phyloP scores from a whole-genome alignment of 1,140 invertebrate species.

The Druon quercuslanigerum region DNA sequence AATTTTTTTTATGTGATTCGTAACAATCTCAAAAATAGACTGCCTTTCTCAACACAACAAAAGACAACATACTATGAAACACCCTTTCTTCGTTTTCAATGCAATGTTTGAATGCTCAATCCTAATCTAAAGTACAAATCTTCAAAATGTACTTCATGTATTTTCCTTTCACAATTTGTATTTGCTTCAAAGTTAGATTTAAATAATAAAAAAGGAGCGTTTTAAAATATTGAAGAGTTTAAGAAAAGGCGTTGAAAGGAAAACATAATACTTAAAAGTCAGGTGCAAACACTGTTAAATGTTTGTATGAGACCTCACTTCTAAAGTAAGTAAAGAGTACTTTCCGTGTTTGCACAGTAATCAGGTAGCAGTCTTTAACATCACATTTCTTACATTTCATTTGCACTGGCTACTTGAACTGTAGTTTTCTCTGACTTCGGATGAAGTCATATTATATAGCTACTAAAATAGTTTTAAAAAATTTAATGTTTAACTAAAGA shows the following conservation, averaged over 20 bases:
- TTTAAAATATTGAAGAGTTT: not conserved
- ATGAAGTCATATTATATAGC: not conserved
- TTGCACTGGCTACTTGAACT: not conserved
- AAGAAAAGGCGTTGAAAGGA: conserved; percentile 17
- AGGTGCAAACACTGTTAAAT: conserved; percentile 18
- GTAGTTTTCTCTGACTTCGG: conserved; percentile 3
- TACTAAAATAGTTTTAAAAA: too few relatives aligned
- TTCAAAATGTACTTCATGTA: too few relatives aligned
- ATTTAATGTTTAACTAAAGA: too few relatives aligned
- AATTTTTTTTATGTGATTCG: too few relatives aligned
- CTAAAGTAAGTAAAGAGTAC: conserved; percentile 17
- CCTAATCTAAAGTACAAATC: too few relatives aligned
- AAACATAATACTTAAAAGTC: conserved; percentile 21
- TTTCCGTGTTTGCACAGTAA: conserved; percentile 16
- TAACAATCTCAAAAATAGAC: too few relatives aligned
- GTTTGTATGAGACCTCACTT: not conserved
- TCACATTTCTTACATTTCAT: conserved; percentile 22
- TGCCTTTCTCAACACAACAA: too few relatives aligned
- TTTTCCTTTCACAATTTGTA: too few relatives aligned
- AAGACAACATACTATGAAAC: too few relatives aligned
- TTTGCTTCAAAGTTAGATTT: not conserved
- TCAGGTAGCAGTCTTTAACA: conserved; percentile 20
- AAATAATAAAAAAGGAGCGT: not conserved
- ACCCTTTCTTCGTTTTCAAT: too few relatives aligned
- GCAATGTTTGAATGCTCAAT: too few relatives aligned